phyloP scores from a whole-genome alignment of 64 coral and sea anemone genomes.

The Platygyra sinensis region DNA sequence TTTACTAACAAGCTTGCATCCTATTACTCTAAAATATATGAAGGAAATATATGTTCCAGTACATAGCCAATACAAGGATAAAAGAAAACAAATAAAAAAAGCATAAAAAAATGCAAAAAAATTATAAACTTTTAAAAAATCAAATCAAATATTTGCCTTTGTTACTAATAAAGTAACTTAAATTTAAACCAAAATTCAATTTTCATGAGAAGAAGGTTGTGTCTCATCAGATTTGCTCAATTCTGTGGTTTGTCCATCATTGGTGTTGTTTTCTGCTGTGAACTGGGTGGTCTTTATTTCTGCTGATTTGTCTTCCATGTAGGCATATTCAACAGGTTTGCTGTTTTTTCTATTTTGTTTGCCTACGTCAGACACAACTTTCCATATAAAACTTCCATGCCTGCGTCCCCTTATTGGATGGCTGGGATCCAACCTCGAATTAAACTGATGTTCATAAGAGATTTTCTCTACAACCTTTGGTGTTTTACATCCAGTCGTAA shows the following conservation, averaged over 20 bases:
- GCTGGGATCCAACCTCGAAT: slow-evolving; percentile 71
- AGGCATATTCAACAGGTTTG: slow-evolving; percentile 25
- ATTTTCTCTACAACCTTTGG: slow-evolving; percentile 60
- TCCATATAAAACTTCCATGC: slow-evolving; percentile 84
- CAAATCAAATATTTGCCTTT: background rate
- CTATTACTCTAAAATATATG: too few relatives aligned
- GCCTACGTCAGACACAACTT: slow-evolving; percentile 32
- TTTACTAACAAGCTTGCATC: too few relatives aligned
- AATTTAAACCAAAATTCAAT: background rate
- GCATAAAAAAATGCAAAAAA: background rate
- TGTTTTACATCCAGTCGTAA: background rate
- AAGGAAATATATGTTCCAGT: too few relatives aligned
- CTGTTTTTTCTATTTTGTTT: slow-evolving; percentile 4
- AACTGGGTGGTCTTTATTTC: background rate
- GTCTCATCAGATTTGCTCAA: background rate
- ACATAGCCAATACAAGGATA: too few relatives aligned
- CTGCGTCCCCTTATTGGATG: slow-evolving; percentile 66
- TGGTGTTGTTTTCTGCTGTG: background rate
- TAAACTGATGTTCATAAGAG: slow-evolving; percentile 86
- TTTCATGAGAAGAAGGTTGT: background rate
- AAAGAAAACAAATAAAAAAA: too few relatives aligned
- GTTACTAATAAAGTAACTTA: background rate
- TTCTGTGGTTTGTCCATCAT: background rate
- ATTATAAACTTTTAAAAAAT: background rate
- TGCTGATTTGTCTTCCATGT: background rate